Evolutionary conservation across 2,888 invertebrate species (phyloP).

Genomic region (Cistogaster globosa): DNA sequence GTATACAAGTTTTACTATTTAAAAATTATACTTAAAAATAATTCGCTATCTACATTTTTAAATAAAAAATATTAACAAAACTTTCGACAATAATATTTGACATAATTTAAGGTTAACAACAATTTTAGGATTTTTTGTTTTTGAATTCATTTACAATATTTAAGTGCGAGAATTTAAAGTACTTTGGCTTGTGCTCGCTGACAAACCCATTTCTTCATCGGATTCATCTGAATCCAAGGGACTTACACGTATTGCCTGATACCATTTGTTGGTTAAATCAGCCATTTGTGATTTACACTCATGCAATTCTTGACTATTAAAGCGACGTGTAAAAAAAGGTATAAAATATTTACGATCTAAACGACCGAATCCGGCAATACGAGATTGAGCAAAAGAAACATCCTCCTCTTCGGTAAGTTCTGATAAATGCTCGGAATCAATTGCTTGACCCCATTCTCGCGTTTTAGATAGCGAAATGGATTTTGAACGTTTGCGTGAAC

Average conservation of each 20-base stretch:
- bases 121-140: neutral
- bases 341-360: constrained; percentile 96
- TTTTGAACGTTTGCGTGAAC: constrained; percentile 87
- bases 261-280: constrained; percentile 98
- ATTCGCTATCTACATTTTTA: constrained; percentile 45
- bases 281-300: constrained; percentile 99
- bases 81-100: neutral
- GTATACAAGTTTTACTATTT: neutral
- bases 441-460: constrained; percentile 97
- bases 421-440: constrained; percentile 96
- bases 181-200: constrained; percentile 78
- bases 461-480: constrained; percentile 98
- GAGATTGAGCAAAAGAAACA: constrained; percentile 90
- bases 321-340: constrained; percentile 97
- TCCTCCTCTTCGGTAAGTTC: constrained; percentile 97
- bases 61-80: neutral
- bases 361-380: constrained; percentile 93
- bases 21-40: constrained; percentile 26
- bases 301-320: constrained; percentile 97
- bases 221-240: constrained; percentile 94
- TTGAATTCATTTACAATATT: neutral
- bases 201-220: constrained; percentile 82
- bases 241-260: constrained; percentile 95
- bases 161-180: constrained; percentile 71
- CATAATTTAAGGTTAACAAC: neutral